Evolutionary conservation across 1,140 invertebrate species (phyloP), one percentile per base, ranked within the genome.

Genomic region (Holcopasites calliopsidis): DNA sequence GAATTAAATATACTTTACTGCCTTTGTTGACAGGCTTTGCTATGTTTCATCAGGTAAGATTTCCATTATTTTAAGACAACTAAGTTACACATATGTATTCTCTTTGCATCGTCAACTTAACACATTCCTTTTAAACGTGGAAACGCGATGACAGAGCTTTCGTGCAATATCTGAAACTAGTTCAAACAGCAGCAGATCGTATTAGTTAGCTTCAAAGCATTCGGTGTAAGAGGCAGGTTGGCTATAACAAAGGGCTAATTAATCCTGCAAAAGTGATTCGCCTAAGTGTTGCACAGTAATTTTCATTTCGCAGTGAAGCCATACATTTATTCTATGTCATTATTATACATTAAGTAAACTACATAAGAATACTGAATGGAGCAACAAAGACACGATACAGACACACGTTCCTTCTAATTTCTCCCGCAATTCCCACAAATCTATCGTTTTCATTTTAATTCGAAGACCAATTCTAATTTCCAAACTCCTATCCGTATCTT

Each of bases 151-250:
- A 54, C 13, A 35, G 26, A 52, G 50, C 13, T 64, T 54, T 64
- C 33, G 13, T 64, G 38, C 26, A 31, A 62, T 62, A 52, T 18
- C 55, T 16, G 55, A 50, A 71, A 61, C 40, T 61, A 50, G 47
- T 16, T 72, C 44, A 64, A 72, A 72, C 58, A 72, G 58, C 47
- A 40, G 70, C 26, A 21, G 35, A 52, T 64, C 47, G 28, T 64
- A 72, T 64, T 64, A 64, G 47, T 64, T 13, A 54, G 70, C 13
- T 52, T 72, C 47, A 72, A 62, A 42, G 47, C 42, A 21, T 38
- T 47, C 16, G 60, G 35, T n/a, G 47, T 40, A 16, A 52, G 28
- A 42, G 26, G n/a, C 16, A 64, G 35, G 47, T 64, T 49, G 23
- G 58, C 52, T 61, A 50, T 3, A 50, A 50, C 13, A 33, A 71